These are phyloP conservation scores for Mongoloraphidia duomilia DNA, from an alignment of 2,888 invertebrate species.

Conservation along the genomic window DNA sequence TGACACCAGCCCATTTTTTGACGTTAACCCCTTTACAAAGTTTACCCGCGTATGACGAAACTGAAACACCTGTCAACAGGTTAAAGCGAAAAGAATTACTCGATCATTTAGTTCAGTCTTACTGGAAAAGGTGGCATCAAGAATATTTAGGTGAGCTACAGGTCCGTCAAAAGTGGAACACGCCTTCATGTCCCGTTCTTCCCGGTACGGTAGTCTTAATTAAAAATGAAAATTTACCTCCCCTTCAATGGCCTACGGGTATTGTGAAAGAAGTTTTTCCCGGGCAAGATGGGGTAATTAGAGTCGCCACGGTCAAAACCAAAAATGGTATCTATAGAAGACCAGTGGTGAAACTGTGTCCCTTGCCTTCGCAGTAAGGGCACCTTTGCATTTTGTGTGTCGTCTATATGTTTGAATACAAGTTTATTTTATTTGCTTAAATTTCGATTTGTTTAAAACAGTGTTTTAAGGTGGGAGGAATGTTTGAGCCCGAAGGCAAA, in stretches of 20 bases:
- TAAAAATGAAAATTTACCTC: background rate
- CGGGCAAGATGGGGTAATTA: slow-evolving; percentile 7
- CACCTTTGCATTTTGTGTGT: too few species aligned
- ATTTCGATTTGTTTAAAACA: too few species aligned
- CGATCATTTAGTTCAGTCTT: slow-evolving; percentile 1
- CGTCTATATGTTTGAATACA: too few species aligned
- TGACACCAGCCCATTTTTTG: slow-evolving; percentile 9
- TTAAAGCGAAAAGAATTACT: background rate
- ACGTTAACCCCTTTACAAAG: slow-evolving; percentile 5
- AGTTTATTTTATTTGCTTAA: too few species aligned
- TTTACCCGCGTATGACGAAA: background rate
- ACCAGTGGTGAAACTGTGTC: too few species aligned
- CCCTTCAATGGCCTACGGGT: background rate
- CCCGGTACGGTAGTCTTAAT: background rate
- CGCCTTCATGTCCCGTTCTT: background rate
- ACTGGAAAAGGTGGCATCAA: slow-evolving; percentile 2
- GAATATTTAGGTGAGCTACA: slow-evolving; percentile 1
- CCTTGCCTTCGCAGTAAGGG: too few species aligned
- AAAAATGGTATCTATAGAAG: slow-evolving; percentile 5
- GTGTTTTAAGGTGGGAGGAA: too few species aligned
- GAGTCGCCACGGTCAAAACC: slow-evolving; percentile 8
- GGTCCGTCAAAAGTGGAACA: background rate
- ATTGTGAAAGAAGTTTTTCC: slow-evolving; percentile 2
- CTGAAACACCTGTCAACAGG: background rate
- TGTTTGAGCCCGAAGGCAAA: too few species aligned